Evolutionary conservation across 2,113 vertebrate genomes (phyloP), one percentile per base, ranked within the genome.

Genomic region (Hemicordylus capensis): DNA sequence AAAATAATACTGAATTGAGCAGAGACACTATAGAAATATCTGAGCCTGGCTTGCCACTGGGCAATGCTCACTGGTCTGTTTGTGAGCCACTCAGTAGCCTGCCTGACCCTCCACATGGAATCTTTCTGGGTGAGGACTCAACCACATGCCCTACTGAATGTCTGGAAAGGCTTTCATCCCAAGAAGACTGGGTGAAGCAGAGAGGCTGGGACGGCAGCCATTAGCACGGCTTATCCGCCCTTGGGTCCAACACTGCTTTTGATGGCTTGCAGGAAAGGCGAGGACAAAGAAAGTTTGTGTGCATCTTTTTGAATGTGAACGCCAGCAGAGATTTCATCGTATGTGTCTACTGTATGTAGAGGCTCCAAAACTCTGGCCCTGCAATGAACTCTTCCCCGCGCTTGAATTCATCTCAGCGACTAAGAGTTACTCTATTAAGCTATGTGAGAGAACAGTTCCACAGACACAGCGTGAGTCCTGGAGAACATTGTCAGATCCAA

Each of bases 401-500:
- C 39, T 44, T 59, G 19, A 44, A 24, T 76, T 76, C 26, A 46
- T 80, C 31, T 48, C 54, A 73, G 66, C 56, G 72, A 51, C 42
- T 66, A 76, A 22, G 70, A 78, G 20, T 59, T 20, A 19, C 80
- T 31, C 59, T 64, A 9, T 80, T 37, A 37, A 54, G 79, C 14
- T 67, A 3, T 4, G n/a, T 3, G 44, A 76, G 26, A 54, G 44
- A 39, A 63, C 26, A 58, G 67, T 54, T 77, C 28, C 28, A 42
- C 51, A 70, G 5, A 64, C 61, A n/a, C 4, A 64, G 42, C 28
- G 51, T 11, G 3, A 42, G 46, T 34, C 80, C 63, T 61, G n/a
- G 46, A 59, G 42, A 69, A 37, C 0, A 0, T n/a, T 77, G 84
- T 76, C 26, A 81, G 1, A 22, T 0, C 0, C 85, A 58, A 73